These are phyloP conservation scores for Crypturellus undulatus DNA, from an alignment of 2,113 vertebrate genomes.

Conservation along the genomic window DNA sequence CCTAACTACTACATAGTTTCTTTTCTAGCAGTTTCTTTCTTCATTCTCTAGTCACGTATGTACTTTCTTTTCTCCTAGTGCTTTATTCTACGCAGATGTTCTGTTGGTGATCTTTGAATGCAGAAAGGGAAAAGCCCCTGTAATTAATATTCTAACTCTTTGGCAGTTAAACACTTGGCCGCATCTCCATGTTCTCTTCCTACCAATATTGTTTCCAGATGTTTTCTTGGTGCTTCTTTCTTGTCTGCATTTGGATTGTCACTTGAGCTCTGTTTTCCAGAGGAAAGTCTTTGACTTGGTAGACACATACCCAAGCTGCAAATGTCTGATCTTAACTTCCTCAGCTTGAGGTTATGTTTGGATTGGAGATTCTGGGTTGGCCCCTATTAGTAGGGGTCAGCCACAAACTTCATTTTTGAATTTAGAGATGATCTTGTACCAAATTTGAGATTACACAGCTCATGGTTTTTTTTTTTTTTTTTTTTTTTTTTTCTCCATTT, in stretches of 20 bases:
- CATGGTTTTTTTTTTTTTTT: too few relatives aligned
- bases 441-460: neutral
- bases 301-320: constrained; percentile 21
- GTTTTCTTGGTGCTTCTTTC: constrained; percentile 42
- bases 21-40: constrained; percentile 29
- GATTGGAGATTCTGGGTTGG: constrained; percentile 40
- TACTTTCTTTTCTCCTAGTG: neutral
- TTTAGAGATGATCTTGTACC: neutral
- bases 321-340: constrained; percentile 48
- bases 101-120: neutral
- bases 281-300: constrained; percentile 39
- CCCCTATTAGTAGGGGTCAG: neutral
- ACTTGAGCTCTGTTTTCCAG: neutral
- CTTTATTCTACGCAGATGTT: neutral
- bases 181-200: constrained; percentile 37
- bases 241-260: constrained; percentile 14
- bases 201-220: constrained; percentile 67
- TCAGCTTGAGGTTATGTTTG: constrained; percentile 23
- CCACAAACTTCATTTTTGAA: constrained; percentile 25
- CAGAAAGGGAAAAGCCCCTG: constrained; percentile 47
- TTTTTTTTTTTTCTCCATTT: neutral
- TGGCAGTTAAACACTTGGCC: constrained; percentile 56
- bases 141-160: constrained; percentile 2
- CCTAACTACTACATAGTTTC: neutral
- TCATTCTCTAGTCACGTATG: neutral